Evolutionary conservation across 1,140 invertebrate species (phyloP).

Genomic region (Drosophila biarmipes): DNA sequence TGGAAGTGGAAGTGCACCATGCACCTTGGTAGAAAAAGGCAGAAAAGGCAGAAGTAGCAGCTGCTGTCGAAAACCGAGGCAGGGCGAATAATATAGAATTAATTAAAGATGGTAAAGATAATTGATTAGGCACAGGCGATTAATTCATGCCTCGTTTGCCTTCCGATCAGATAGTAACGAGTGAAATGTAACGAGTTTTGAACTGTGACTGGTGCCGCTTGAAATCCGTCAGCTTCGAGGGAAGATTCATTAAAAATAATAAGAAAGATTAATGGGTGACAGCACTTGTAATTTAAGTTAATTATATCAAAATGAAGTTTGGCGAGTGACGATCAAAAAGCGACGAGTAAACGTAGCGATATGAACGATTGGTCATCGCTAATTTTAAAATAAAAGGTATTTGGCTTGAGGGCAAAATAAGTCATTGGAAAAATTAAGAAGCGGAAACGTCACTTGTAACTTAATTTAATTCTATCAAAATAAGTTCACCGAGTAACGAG

Average conservation of each 20-base stretch:
- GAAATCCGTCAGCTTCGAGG: background rate
- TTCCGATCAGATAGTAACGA: constrained; percentile 33
- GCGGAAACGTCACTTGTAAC: background rate
- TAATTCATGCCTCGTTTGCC: constrained; percentile 71
- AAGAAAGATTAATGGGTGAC: background rate
- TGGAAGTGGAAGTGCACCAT: constrained; percentile 19
- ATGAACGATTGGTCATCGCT: too few species aligned
- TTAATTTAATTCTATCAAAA: background rate
- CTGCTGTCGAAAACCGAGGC: constrained; percentile 66
- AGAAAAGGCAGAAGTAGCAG: constrained; percentile 23
- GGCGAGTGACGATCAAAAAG: too few species aligned
- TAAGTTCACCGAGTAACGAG: background rate
- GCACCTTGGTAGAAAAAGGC: background rate
- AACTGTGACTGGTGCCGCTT: background rate
- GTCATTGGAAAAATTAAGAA: too few species aligned
- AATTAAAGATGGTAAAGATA: constrained; percentile 84
- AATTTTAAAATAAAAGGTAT: too few species aligned
- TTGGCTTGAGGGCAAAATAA: too few species aligned
- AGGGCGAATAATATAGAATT: constrained; percentile 83
- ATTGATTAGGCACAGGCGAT: constrained; percentile 83
- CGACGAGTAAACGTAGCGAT: background rate
- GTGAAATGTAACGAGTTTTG: constrained; percentile 31
- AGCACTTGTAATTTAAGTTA: background rate
- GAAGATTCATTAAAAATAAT: constrained; percentile 7
- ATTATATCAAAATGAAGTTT: background rate